Base-by-base conservation (phyloP, 2,888 invertebrate genomes). In the Pandemis cinnamomeana region DNA sequence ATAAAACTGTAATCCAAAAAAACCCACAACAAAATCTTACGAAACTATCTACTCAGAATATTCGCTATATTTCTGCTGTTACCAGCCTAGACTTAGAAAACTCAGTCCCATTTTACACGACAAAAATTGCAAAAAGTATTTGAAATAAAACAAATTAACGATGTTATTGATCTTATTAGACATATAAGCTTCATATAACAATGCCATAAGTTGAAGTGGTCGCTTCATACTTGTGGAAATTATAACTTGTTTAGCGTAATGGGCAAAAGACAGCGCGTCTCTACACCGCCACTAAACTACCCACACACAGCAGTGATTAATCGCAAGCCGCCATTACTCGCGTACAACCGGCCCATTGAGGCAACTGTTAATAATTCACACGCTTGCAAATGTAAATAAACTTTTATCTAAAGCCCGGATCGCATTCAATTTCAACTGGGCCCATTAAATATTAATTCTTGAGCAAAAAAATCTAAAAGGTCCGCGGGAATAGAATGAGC, bases 371-470 rank as follows among this genome's bases (percentile, higher is more conserved):
- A 84, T 83, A 84, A 82, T 84, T 86, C 84, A 84, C 83, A 83
- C 83, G 82, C 75, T 72, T 75, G 82, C 84, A 80, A 84, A 85
- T 85, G 83, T 86, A 87, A 86, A 87, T 84, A 86, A 84, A 83
- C 84, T 79, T 83, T 80, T 87, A 89, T 89, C 88, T 86, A 81
- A 83, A 84, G 84, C 82, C 78, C 82, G 81, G 84, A 88, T 89
- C 86, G 86, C 86, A 85, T 87, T 86, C 87, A 86, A 87, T 86
- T 86, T 86, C 84, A 82, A 88, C 87, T 87, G 88, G 82, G 83
- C 80, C 86, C 88, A 89, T 89, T 91, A 89, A 90, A 88, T 90
- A 89, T 90, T 89, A 89, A 89, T 90, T 88, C 85, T 81, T 80
- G 80, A 85, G 86, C 87, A 89, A 89, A 91, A 87, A 86, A 76